Conservation (phyloP, 2,113 vertebrate species). For the Hepsetus odoe region DNA sequence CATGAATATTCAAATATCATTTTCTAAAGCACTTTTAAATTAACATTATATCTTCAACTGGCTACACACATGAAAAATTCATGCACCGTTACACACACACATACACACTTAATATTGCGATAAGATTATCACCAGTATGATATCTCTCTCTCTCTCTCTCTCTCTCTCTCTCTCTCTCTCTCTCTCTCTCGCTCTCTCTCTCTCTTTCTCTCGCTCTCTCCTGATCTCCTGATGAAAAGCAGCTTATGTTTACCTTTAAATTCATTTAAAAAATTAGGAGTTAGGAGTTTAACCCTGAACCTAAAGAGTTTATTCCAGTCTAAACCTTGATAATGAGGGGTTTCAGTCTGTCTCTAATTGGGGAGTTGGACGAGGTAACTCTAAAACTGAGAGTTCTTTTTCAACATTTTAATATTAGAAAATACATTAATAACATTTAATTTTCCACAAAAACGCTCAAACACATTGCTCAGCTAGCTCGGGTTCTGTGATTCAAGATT, state of each 20-base stretch:
- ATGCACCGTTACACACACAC: not conserved
- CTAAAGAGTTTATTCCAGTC: not conserved
- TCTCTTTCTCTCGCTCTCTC: not conserved
- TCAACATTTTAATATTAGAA: too few relatives aligned
- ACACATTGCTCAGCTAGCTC: too few relatives aligned
- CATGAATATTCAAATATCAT: conserved; percentile 40
- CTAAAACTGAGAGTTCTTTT: not conserved
- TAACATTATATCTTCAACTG: conserved; percentile 36
- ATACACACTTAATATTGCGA: not conserved
- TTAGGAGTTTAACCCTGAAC: too few relatives aligned
- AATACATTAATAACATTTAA: too few relatives aligned
- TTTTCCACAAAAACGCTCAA: too few relatives aligned
- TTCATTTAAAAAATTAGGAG: too few relatives aligned
- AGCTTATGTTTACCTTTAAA: not conserved
- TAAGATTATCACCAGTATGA: not conserved
- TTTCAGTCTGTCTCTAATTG: not conserved
- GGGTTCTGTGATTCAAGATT: too few relatives aligned
- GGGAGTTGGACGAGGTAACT: too few relatives aligned
- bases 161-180: not conserved
- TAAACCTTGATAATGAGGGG: not conserved
- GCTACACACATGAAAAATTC: conserved; percentile 44
- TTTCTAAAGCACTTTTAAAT: conserved; percentile 30
- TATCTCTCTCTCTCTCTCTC: not conserved
- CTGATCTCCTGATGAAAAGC: not conserved
- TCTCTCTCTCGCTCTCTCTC: not conserved